Evolutionary conservation across 2,888 invertebrate species (phyloP).

Genomic region (Xylocampa areola): DNA sequence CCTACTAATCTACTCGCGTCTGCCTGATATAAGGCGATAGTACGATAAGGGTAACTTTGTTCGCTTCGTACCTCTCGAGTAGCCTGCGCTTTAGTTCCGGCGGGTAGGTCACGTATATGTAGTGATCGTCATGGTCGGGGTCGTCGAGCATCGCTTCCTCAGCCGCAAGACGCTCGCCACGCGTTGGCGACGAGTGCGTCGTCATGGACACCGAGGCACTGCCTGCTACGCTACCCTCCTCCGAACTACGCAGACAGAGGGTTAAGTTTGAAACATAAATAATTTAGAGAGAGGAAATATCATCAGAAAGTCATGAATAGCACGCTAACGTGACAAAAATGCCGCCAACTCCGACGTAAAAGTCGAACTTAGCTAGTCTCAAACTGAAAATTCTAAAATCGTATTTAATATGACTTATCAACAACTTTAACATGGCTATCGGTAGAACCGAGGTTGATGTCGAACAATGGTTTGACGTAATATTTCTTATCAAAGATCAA

Average conservation of each 20-base stretch:
- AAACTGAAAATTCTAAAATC: not conserved
- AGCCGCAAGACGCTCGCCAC: slow-evolving; percentile 84
- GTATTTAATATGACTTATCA: no score
- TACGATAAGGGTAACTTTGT: slow-evolving; percentile 79
- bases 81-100: slow-evolving; percentile 95
- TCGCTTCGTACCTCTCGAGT: slow-evolving; percentile 92
- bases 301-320: no score
- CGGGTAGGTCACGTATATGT: slow-evolving; percentile 96
- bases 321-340: no score
- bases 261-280: slow-evolving; percentile 28
- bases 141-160: slow-evolving; percentile 82
- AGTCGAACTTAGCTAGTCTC: not conserved
- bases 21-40: slow-evolving; percentile 81
- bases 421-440: not conserved
- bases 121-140: slow-evolving; percentile 92
- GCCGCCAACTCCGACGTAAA: no score
- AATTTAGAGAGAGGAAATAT: slow-evolving; percentile 5
- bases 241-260: slow-evolving; percentile 85
- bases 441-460: not conserved
- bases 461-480: slow-evolving; percentile 5
- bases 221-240: slow-evolving; percentile 91
- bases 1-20: slow-evolving; percentile 73
- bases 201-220: slow-evolving; percentile 92
- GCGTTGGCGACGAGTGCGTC: slow-evolving; percentile 91
- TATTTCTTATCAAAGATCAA: slow-evolving; percentile 6